These are phyloP conservation scores for Podarcis lilfordi DNA, from an alignment of 2,797 vertebrate species.

Conservation along the genomic window DNA sequence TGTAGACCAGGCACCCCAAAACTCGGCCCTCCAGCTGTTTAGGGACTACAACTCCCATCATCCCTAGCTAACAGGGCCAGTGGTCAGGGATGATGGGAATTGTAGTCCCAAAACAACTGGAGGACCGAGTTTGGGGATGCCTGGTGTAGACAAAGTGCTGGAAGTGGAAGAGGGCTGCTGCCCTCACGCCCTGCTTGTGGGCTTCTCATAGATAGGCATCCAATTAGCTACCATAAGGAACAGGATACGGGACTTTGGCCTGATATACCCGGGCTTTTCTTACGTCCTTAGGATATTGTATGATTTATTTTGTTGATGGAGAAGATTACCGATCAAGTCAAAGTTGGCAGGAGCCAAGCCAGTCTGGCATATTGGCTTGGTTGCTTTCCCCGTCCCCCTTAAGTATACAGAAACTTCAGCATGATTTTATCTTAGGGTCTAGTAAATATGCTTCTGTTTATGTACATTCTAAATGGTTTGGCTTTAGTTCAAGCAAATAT, in stretches of 20 bases:
- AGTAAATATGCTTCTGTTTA: neutral
- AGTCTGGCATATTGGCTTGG: neutral
- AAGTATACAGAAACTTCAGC: neutral
- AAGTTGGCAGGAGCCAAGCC: neutral
- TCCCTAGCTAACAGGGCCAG: no score
- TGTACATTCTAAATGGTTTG: neutral
- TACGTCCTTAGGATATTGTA: neutral
- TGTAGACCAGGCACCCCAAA: no score
- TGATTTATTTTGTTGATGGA: neutral
- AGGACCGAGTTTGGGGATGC: no score
- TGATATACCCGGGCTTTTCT: neutral
- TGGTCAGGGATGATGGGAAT: no score
- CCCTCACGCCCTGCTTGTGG: no score
- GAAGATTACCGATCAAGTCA: neutral
- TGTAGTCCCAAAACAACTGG: no score
- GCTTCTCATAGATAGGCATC: neutral
- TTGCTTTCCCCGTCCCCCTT: neutral
- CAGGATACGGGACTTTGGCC: neutral
- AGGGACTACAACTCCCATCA: no score
- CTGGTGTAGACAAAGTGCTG: no score
- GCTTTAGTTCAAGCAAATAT: neutral
- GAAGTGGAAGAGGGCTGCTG: no score
- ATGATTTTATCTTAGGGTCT: neutral
- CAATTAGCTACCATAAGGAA: neutral
- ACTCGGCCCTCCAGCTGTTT: no score